Percentiles rank a stretch among this genome's conserved stretches.
Conservation (phyloP, 2,797 vertebrate genomes). For the Anolis apletophallus region DNA sequence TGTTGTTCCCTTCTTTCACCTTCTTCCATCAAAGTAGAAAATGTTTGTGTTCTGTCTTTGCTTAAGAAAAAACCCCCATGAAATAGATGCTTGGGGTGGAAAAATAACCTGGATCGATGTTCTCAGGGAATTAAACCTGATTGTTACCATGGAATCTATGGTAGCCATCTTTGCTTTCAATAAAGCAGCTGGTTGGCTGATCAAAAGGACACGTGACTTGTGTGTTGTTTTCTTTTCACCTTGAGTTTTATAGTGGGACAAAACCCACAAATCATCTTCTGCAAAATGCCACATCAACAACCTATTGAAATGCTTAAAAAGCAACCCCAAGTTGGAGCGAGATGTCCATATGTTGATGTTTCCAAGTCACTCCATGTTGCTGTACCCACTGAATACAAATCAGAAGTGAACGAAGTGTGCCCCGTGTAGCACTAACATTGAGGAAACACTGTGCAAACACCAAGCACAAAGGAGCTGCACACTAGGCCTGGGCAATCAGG, state of each 20-base stretch:
- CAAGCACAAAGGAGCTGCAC: too few relatives aligned
- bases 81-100: slow-evolving; percentile 50
- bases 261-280: not conserved
- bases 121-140: slow-evolving; percentile 92
- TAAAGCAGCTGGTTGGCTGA: slow-evolving; percentile 91
- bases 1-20: slow-evolving; percentile 55
- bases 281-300: not conserved
- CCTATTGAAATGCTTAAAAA: not conserved
- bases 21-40: slow-evolving; percentile 17
- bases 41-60: not conserved
- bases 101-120: slow-evolving; percentile 78
- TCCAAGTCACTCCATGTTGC: too few relatives aligned
- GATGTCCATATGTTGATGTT: too few relatives aligned
- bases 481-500: too few relatives aligned
- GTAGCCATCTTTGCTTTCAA: slow-evolving; percentile 83
- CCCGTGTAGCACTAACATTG: too few relatives aligned
- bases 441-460: too few relatives aligned
- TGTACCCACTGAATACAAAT: not conserved
- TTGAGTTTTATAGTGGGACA: not conserved
- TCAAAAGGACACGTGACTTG: slow-evolving; percentile 62
- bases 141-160: slow-evolving; percentile 82
- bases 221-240: slow-evolving; percentile 19
- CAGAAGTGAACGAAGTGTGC: not conserved
- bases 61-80: slow-evolving; percentile 55
- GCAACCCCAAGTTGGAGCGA: not conserved